phyloP scores from a whole-genome alignment of 2,797 vertebrate genomes.

The Lepilemur ruficaudatus region DNA sequence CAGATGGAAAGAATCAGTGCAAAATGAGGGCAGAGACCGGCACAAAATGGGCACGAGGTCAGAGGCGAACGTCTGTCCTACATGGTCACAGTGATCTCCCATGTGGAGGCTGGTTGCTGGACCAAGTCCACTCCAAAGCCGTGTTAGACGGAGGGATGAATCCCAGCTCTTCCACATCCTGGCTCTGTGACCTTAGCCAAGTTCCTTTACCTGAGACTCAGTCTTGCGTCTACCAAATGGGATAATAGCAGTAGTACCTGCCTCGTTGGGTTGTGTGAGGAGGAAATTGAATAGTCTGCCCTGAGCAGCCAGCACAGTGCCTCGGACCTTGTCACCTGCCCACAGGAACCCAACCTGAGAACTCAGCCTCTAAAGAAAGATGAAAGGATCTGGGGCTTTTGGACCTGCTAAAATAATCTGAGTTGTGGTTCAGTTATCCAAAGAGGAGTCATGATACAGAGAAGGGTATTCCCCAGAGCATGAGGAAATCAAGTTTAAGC shows the following conservation, averaged over 20 bases:
- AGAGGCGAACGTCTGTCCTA: not conserved
- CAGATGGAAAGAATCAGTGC: not conserved
- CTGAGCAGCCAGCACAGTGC: not conserved
- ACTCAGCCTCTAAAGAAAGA: not conserved
- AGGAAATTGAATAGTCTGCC: not conserved
- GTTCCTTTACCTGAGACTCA: not conserved
- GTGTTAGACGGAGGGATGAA: not conserved
- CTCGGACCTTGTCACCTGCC: not conserved
- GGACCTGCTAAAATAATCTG: not conserved
- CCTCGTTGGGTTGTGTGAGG: not conserved
- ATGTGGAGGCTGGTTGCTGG: not conserved
- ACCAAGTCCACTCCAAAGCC: not conserved
- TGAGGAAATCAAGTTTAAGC: constrained; percentile 22
- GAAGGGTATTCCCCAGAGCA: not conserved
- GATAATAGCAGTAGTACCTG: not conserved
- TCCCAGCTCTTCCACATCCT: not conserved
- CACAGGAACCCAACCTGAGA: not conserved
- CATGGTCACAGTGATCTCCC: not conserved
- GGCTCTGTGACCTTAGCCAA: not conserved
- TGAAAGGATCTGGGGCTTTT: not conserved
- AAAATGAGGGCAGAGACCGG: not conserved
- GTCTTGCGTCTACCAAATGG: not conserved
- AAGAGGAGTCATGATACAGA: not conserved
- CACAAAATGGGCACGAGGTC: not conserved
- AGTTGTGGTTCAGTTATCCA: not conserved